A percentile compares a stretch with the other conserved stretches of the same genome.
These are phyloP conservation scores for Pachycephala philippinensis DNA, from an alignment of 2,113 vertebrate species.

Conservation along the genomic window DNA sequence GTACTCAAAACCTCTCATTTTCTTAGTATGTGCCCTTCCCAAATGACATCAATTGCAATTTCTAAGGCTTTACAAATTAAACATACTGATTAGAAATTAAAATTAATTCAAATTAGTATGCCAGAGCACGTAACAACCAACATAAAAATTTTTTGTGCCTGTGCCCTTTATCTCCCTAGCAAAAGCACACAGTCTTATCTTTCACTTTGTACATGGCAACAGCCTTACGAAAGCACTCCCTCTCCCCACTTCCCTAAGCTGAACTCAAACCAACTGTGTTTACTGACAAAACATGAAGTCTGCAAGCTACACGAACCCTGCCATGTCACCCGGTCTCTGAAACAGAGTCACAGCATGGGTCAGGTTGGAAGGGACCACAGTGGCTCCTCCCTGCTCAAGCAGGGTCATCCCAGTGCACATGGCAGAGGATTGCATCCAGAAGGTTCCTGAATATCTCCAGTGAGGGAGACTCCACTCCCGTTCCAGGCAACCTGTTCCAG, in stretches of 20 bases:
- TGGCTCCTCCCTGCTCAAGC: not conserved
- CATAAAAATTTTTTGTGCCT: not conserved
- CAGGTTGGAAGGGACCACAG: not conserved
- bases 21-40: not conserved
- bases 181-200: not conserved
- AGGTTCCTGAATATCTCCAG: not conserved
- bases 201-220: not conserved
- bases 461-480: not conserved
- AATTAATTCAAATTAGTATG: slow-evolving; percentile 10
- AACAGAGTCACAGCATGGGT: not conserved
- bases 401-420: not conserved
- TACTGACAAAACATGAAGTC: not conserved
- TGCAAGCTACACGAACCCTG: not conserved
- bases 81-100: slow-evolving; percentile 19
- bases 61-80: slow-evolving; percentile 10
- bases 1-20: not conserved
- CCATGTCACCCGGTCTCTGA: not conserved
- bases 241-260: not conserved
- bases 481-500: not conserved
- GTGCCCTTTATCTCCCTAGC: not conserved
- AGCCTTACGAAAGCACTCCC: not conserved
- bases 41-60: not conserved
- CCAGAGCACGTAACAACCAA: not conserved
- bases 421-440: not conserved
- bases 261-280: not conserved